Evolutionary conservation across 2,113 vertebrate genomes (phyloP).

Genomic region (Protobothrops flavoviridis): DNA sequence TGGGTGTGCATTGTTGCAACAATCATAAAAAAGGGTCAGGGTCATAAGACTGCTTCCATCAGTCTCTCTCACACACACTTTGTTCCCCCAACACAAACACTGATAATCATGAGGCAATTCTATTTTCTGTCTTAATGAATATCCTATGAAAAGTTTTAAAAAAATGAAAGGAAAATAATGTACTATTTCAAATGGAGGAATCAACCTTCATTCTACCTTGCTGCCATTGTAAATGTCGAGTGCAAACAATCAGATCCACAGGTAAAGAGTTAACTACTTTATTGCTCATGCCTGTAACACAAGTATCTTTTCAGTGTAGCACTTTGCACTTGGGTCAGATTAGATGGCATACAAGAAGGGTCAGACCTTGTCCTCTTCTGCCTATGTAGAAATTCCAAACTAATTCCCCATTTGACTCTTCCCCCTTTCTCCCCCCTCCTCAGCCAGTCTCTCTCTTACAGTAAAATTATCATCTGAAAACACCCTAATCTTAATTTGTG

Average conservation of each 20-base stretch:
- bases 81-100: too few species aligned
- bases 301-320: too few species aligned
- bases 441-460: background rate
- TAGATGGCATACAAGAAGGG: background rate
- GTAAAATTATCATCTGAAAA: background rate
- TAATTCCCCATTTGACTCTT: background rate
- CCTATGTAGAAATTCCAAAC: background rate
- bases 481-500: background rate
- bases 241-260: too few species aligned
- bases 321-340: too few species aligned
- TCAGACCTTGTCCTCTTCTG: background rate
- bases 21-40: too few species aligned
- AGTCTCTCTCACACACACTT: too few species aligned
- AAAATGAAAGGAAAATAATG: background rate
- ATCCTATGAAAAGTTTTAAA: background rate
- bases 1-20: background rate
- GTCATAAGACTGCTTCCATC: too few species aligned
- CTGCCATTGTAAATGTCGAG: background rate
- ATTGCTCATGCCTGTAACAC: too few species aligned
- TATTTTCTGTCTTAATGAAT: background rate
- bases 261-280: too few species aligned
- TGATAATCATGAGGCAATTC: background rate
- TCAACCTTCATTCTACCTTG: background rate
- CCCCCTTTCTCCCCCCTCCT: too few species aligned
- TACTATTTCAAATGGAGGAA: background rate